Conservation (phyloP, 1,140 invertebrate species). For the Drusus annulatus region DNA sequence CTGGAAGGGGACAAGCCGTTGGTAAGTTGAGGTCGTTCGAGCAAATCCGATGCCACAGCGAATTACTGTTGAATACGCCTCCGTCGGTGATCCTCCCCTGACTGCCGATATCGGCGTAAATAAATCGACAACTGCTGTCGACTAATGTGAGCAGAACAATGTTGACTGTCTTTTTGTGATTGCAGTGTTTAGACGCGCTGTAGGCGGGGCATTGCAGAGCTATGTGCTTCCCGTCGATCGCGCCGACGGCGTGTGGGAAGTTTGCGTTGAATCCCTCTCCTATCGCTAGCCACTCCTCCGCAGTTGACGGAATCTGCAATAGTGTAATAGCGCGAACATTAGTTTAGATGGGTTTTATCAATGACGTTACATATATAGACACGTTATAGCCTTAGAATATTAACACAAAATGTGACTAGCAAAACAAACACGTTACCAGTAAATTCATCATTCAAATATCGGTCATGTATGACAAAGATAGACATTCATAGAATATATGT, state of each 20-base stretch:
- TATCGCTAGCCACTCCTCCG: neutral
- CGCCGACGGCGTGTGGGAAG: conserved; percentile 2
- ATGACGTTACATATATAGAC: too few species aligned
- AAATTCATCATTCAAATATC: too few species aligned
- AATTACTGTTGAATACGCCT: conserved; percentile 48
- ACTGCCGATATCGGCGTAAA: conserved; percentile 57
- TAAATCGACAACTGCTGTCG: conserved; percentile 59
- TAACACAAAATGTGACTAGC: too few species aligned
- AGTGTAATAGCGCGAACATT: too few species aligned
- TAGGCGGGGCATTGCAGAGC: neutral
- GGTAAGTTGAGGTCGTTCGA: conserved; percentile 60
- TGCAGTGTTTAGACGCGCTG: neutral
- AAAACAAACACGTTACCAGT: too few species aligned
- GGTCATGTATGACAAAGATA: too few species aligned
- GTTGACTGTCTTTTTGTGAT: conserved; percentile 38
- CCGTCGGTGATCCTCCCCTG: conserved; percentile 45
- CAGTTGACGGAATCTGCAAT: conserved; percentile 4
- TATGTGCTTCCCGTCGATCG: conserved; percentile 1
- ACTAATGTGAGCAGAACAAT: conserved; percentile 59
- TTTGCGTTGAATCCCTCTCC: conserved; percentile 11
- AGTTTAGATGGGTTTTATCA: too few species aligned
- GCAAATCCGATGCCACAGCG: conserved; percentile 48
- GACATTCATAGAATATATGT: too few species aligned
- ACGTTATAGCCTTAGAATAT: too few species aligned
- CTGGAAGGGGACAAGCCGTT: conserved; percentile 57